Conservation (phyloP, 2,113 vertebrate species). For the Mobula hypostoma region DNA sequence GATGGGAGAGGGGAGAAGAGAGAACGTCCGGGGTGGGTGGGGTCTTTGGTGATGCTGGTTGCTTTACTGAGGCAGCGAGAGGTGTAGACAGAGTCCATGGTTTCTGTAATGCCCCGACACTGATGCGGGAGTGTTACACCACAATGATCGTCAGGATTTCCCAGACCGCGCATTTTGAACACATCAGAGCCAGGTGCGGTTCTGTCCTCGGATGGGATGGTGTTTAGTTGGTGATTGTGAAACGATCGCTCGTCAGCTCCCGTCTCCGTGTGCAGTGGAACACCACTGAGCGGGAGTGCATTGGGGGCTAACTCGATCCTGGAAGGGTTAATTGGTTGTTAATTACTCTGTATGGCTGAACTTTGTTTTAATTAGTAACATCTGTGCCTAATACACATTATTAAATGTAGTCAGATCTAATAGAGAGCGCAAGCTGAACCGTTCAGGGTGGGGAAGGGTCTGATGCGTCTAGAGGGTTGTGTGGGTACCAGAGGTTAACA, state of each 20-base stretch:
- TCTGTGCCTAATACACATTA: background rate
- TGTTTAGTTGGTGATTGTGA: background rate
- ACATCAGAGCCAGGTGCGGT: too few species aligned
- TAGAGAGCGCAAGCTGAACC: background rate
- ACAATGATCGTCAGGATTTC: too few species aligned
- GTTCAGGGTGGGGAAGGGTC: background rate
- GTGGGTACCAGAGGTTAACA: constrained; percentile 25
- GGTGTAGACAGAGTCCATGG: too few species aligned
- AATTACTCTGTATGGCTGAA: constrained; percentile 1
- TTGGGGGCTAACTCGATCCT: background rate
- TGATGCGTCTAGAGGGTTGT: background rate
- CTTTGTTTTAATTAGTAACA: constrained; percentile 22
- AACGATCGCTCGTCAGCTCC: background rate
- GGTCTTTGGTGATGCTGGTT: too few species aligned
- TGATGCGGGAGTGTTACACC: too few species aligned
- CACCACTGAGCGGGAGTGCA: background rate
- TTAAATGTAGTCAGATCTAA: constrained; percentile 28
- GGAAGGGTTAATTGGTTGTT: constrained; percentile 14
- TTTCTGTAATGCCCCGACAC: too few species aligned
- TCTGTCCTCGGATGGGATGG: too few species aligned
- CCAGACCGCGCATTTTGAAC: too few species aligned
- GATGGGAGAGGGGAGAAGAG: too few species aligned
- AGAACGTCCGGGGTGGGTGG: too few species aligned
- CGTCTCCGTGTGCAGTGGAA: background rate
- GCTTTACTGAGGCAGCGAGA: too few species aligned